Evolutionary conservation across 2,888 invertebrate species (phyloP).

Genomic region (Pachydiplax longipennis): DNA sequence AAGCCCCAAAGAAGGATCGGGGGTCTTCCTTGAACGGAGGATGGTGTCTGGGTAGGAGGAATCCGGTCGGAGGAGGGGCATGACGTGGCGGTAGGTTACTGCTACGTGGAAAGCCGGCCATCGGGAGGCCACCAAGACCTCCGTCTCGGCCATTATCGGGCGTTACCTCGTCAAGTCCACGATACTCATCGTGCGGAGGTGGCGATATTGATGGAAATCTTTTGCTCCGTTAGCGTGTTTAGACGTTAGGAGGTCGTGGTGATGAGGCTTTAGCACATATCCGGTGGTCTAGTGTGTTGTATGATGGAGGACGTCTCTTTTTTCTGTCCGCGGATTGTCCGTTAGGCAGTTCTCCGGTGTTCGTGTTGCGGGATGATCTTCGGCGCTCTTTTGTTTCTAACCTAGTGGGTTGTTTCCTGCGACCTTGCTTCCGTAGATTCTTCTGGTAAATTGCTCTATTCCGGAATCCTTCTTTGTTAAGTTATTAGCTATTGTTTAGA

Average conservation of each 20-base stretch:
- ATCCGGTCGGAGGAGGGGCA: not conserved
- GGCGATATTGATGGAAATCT: not conserved
- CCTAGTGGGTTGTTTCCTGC: too few relatives aligned
- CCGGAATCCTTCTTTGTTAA: too few relatives aligned
- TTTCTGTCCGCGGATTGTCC: too few relatives aligned
- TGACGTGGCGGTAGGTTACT: not conserved
- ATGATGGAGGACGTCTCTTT: too few relatives aligned
- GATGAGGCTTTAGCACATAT: not conserved
- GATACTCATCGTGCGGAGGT: not conserved
- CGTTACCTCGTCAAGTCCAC: not conserved
- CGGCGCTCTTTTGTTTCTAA: too few relatives aligned
- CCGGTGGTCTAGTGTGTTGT: too few relatives aligned
- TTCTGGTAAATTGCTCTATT: too few relatives aligned
- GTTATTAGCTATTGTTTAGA: too few relatives aligned
- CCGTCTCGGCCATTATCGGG: not conserved
- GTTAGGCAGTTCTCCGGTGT: too few relatives aligned
- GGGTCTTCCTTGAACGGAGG: not conserved
- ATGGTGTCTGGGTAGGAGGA: not conserved
- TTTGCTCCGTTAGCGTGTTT: not conserved
- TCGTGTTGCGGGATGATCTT: too few relatives aligned
- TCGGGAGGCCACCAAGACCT: not conserved
- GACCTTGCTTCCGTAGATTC: too few relatives aligned
- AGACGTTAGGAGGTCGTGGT: not conserved
- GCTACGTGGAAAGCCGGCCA: not conserved
- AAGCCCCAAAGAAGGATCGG: not conserved